Evolutionary conservation across 2,113 vertebrate species (phyloP).

Genomic region (Sakesphorus luctuosus): DNA sequence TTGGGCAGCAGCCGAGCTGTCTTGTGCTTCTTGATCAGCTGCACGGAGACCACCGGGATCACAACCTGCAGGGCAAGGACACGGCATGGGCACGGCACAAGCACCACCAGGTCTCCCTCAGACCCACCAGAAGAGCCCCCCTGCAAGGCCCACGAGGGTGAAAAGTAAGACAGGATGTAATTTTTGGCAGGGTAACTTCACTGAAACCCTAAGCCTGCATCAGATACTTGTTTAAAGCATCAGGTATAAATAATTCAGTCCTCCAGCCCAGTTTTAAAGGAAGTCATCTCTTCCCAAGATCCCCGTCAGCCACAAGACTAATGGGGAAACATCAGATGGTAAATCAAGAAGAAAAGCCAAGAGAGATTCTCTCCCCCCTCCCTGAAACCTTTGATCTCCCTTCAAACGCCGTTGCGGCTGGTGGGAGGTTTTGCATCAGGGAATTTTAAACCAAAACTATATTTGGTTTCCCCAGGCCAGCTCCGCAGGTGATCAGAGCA

Average conservation of each 20-base stretch:
- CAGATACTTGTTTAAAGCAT: conserved; percentile 2
- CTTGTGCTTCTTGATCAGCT: conserved; percentile 95
- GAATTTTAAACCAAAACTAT: background rate
- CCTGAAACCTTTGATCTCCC: background rate
- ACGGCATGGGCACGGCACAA: background rate
- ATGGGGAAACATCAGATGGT: background rate
- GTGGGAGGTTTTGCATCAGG: background rate
- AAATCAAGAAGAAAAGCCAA: conserved; percentile 1
- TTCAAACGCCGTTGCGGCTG: fast-evolving
- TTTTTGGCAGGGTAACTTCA: background rate
- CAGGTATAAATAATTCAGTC: conserved; percentile 41
- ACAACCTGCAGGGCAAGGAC: conserved; percentile 79
- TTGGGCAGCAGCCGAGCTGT: conserved; percentile 93
- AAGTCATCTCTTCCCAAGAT: background rate
- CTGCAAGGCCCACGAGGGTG: background rate
- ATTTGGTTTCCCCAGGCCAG: background rate
- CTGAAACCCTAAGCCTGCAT: background rate
- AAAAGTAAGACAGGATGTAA: background rate
- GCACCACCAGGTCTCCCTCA: background rate
- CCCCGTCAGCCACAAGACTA: background rate
- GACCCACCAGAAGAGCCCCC: background rate
- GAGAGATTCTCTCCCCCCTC: background rate
- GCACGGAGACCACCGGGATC: conserved; percentile 88
- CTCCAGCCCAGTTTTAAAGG: conserved; percentile 35
- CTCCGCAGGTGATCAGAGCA: fast-evolving